Evolutionary conservation across 2,888 invertebrate species (phyloP).

Genomic region (Cosmia pyralina): DNA sequence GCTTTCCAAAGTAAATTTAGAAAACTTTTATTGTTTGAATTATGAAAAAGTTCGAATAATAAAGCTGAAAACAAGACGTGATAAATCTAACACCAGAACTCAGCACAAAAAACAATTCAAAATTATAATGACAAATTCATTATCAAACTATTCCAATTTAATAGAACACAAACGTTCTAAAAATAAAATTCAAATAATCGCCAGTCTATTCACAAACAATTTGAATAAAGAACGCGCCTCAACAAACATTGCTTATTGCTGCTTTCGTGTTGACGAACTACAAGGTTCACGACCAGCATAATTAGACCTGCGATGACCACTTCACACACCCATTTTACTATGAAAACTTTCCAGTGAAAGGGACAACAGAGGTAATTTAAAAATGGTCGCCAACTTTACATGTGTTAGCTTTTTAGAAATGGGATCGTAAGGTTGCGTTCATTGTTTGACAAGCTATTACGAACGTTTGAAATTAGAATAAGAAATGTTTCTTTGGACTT

Average conservation of each 20-base stretch:
- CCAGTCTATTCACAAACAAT: conserved; percentile 72
- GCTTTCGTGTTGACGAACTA: conserved; percentile 80
- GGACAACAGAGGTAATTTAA: conserved; percentile 63
- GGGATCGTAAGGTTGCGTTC: conserved; percentile 76
- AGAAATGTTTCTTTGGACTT: conserved; percentile 72
- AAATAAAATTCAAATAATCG: conserved; percentile 37
- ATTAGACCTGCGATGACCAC: conserved; percentile 67
- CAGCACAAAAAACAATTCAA: neutral
- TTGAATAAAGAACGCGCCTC: conserved; percentile 82
- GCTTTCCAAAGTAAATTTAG: neutral
- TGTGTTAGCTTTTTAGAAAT: conserved; percentile 83
- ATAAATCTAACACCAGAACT: neutral
- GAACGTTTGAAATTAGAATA: conserved; percentile 73
- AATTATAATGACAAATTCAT: neutral
- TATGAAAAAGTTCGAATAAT: neutral
- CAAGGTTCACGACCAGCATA: conserved; percentile 68
- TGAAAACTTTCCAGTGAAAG: conserved; percentile 60
- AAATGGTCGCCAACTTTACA: conserved; percentile 73
- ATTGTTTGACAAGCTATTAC: conserved; percentile 82
- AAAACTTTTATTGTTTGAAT: neutral
- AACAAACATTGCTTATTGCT: conserved; percentile 82
- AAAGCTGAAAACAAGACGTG: too few relatives aligned
- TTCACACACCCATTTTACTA: conserved; percentile 59
- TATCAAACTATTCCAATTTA: neutral
- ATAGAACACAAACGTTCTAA: neutral